Conservation (phyloP, 2,888 invertebrate species). For the Stenichneumon culpator region DNA sequence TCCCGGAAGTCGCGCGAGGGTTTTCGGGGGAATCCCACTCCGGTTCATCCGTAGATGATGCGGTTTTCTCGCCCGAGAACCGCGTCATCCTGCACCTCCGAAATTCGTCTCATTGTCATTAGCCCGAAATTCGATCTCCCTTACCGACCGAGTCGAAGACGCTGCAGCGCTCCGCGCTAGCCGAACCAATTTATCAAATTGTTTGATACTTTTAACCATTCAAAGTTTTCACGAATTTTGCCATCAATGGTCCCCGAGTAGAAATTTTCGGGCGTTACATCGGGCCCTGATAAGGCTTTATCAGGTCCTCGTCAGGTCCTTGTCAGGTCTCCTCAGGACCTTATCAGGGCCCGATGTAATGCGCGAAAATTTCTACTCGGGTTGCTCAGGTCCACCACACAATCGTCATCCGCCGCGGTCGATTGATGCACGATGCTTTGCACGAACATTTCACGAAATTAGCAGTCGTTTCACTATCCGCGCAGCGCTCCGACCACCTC, state of each 20-base stretch:
- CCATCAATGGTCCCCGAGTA: background rate
- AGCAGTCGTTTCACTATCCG: background rate
- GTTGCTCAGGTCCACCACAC: no score
- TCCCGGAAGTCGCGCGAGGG: background rate
- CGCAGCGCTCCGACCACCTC: background rate
- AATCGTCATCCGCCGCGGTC: background rate
- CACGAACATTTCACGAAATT: background rate
- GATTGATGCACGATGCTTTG: background rate
- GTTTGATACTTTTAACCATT: background rate
- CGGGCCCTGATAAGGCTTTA: no score
- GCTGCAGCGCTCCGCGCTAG: no score
- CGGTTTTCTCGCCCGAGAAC: background rate
- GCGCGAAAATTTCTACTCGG: no score
- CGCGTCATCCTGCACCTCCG: background rate
- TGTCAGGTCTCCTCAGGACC: no score
- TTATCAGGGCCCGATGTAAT: no score
- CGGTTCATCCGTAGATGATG: slow-evolving; percentile 1
- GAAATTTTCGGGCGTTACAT: no score
- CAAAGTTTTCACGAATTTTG: background rate
- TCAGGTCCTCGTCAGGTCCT: no score
- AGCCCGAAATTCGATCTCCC: background rate
- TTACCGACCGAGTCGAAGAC: background rate
- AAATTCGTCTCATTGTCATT: background rate
- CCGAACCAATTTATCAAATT: background rate
- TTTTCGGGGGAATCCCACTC: background rate